These are phyloP conservation scores for Tetheella fluctuosa DNA, from an alignment of 2,888 invertebrate species.

Conservation along the genomic window DNA sequence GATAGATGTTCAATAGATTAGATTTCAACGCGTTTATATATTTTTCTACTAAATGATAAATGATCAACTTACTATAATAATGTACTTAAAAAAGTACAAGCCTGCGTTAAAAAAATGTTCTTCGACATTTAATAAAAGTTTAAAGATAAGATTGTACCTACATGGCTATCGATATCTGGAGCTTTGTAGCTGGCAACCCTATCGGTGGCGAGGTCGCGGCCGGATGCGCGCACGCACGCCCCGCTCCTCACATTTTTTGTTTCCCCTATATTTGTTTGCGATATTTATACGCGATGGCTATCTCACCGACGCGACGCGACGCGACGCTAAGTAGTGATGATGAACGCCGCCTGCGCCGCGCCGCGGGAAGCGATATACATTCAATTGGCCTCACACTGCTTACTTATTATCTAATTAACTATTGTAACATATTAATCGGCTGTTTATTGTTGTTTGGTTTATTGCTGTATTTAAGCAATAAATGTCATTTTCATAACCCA, in stretches of 20 bases:
- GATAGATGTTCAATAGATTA: neutral
- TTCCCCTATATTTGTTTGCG: slow-evolving; percentile 31
- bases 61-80: too few species aligned
- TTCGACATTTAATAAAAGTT: neutral
- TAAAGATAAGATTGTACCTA: neutral
- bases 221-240: slow-evolving; percentile 33
- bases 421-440: neutral
- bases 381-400: slow-evolving; percentile 41
- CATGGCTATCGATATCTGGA: slow-evolving; percentile 13
- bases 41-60: neutral
- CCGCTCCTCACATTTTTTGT: slow-evolving; percentile 21
- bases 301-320: neutral
- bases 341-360: neutral
- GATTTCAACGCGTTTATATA: slow-evolving; percentile 1
- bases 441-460: neutral
- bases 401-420: slow-evolving; percentile 46
- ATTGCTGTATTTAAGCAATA: neutral
- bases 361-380: slow-evolving; percentile 14
- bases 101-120: neutral
- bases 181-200: slow-evolving; percentile 23
- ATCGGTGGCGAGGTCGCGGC: slow-evolving; percentile 26
- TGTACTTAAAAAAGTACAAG: neutral
- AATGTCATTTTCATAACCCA: too few species aligned
- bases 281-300: slow-evolving; percentile 19
- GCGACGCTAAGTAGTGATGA: neutral